A percentile compares a stretch with the other conserved stretches of the same genome.
Conservation (phyloP, 2,113 vertebrate genomes). For the Poeciliopsis occidentalis region DNA sequence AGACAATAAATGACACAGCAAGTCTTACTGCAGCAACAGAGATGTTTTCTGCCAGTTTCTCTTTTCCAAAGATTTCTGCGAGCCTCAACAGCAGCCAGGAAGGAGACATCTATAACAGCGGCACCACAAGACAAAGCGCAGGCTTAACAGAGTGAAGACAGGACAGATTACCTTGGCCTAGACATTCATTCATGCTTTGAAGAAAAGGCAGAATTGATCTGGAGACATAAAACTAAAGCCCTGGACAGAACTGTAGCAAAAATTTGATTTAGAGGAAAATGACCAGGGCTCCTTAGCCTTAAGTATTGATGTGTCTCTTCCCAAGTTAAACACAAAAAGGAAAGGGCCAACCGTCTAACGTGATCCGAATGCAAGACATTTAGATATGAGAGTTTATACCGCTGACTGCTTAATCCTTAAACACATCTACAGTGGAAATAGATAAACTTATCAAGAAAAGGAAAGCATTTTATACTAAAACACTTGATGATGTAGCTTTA, state of each 20-base stretch:
- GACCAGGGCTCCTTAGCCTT: constrained; percentile 26
- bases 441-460: not conserved
- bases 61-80: constrained; percentile 17
- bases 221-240: constrained; percentile 55
- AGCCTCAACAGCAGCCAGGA: constrained; percentile 29
- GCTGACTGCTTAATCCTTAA: not conserved
- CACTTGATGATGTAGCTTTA: too few species aligned
- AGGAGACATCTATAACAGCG: constrained; percentile 54
- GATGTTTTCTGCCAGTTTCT: constrained; percentile 13
- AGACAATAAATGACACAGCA: not conserved
- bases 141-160: constrained; percentile 54
- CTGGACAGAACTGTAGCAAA: constrained; percentile 26
- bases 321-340: constrained; percentile 46
- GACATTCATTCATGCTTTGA: constrained; percentile 59
- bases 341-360: constrained; percentile 17
- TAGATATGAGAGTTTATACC: constrained; percentile 7
- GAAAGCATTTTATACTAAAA: too few species aligned
- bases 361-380: constrained; percentile 14
- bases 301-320: constrained; percentile 17
- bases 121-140: constrained; percentile 56
- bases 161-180: constrained; percentile 45
- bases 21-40: constrained; percentile 9
- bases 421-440: not conserved
- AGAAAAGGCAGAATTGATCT: constrained; percentile 59
- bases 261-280: constrained; percentile 42